These are phyloP conservation scores for Upupa epops DNA, from an alignment of 2,113 vertebrate genomes.

Conservation along the genomic window DNA sequence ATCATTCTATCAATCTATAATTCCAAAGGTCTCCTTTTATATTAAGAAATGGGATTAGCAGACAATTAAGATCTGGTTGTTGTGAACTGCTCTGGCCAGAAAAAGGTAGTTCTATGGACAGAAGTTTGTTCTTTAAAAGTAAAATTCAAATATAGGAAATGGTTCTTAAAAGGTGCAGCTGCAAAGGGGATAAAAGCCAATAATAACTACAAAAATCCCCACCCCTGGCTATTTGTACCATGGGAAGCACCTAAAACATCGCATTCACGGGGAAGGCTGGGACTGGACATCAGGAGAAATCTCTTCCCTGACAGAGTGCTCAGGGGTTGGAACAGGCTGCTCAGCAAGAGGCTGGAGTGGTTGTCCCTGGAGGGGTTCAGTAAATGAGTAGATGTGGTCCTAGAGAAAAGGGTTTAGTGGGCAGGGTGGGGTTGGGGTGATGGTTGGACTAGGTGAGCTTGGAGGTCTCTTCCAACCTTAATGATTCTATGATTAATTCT, in stretches of 20 bases:
- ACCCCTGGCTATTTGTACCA: neutral
- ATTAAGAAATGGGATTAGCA: neutral
- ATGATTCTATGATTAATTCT: neutral
- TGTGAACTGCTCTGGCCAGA: neutral
- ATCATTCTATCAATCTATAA: too few relatives aligned
- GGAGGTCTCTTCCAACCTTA: too few relatives aligned
- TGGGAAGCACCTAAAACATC: neutral
- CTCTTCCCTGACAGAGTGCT: too few relatives aligned
- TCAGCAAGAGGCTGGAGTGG: too few relatives aligned
- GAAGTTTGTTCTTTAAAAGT: neutral
- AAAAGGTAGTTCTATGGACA: neutral
- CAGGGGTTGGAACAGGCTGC: too few relatives aligned
- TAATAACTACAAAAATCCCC: neutral
- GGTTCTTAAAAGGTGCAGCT: neutral
- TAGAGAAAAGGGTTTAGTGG: too few relatives aligned
- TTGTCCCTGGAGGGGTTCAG: too few relatives aligned
- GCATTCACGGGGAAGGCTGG: too few relatives aligned
- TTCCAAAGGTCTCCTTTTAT: constrained; percentile 3
- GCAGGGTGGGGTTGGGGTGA: too few relatives aligned
- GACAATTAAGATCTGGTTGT: neutral
- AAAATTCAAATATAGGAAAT: neutral
- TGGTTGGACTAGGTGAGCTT: too few relatives aligned
- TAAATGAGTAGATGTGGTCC: too few relatives aligned
- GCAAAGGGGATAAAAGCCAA: neutral
- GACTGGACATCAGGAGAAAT: too few relatives aligned